Evolutionary conservation across 2,113 vertebrate species (phyloP), one percentile per base, ranked within the genome.

Genomic region (Monarcha castaneiventris): DNA sequence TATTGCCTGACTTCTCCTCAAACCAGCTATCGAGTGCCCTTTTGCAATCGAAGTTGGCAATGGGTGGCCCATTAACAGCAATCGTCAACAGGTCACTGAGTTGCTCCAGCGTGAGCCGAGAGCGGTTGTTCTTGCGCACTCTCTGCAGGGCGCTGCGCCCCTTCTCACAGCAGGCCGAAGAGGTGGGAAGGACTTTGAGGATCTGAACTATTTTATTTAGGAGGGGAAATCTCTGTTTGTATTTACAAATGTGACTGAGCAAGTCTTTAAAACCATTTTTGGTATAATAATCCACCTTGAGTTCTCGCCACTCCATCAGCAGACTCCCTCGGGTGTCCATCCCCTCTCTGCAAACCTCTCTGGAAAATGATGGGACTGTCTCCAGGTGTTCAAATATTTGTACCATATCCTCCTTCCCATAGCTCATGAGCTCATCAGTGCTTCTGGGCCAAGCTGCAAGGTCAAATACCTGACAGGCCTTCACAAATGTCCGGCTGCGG

Each of bases 1-100:
- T 98, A 90, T 98, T 99, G 84, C 99, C 99, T 0, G 99, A 99
- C 96, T 99, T 99, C 97, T 99, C 99, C 96, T 99, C 99, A 6
- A 99, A 99, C 99, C 99, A 99, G 96, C 99, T 99, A 96, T 99
- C 99, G 87, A 99, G 87, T 0, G 99, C 98, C 80, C 99, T 96
- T 97, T 99, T 99, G 92, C 98, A 99, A 23, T 99, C 99, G 2
- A 99, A 99, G 98, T 85, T 98, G 39, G 97, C 95, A 13, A 99
- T 99, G 67, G 99, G 98, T 0, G 99, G 99, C 30, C 99, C 99
- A 0, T 99, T 99, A 5, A 99, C 98, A 0, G 99, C 98, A 66
- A 99, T 97, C 0, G 97, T 99, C 97, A 99, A 90, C 81, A 99
- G 98, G 96, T 99, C 98, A 13, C 98, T 99, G 96, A 99, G 98